phyloP scores from a whole-genome alignment of 2,113 vertebrate species.

The Circaetus gallicus region DNA sequence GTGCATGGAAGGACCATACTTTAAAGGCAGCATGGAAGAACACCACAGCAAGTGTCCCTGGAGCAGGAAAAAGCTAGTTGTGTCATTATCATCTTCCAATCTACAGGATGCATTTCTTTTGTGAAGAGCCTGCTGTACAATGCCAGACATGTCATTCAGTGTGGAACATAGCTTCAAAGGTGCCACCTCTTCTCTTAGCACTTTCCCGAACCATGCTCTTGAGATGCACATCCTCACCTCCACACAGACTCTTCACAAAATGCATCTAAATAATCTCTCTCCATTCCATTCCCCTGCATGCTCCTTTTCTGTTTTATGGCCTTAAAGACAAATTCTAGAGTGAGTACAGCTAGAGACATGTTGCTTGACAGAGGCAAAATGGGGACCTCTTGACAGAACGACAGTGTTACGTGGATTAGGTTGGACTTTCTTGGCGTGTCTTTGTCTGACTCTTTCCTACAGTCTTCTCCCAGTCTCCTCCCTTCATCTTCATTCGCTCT shows the following conservation, averaged over 20 bases:
- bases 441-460: background rate
- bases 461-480: background rate
- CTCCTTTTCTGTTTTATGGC: background rate
- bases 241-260: background rate
- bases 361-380: background rate
- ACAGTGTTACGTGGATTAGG: background rate
- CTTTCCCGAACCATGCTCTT: background rate
- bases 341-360: rapidly evolving
- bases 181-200: background rate
- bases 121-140: background rate
- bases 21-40: background rate
- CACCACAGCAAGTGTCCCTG: background rate
- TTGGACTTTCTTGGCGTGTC: background rate
- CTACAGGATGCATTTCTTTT: background rate
- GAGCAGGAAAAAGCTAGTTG: background rate
- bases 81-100: background rate
- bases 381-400: background rate
- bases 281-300: background rate
- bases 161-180: background rate
- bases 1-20: background rate
- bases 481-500: background rate
- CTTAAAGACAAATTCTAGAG: background rate
- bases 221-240: background rate
- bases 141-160: background rate
- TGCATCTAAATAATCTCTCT: background rate